Evolutionary conservation across 2,888 invertebrate species (phyloP), one percentile per base, ranked within the genome.

Genomic region (Strigamia maritima): DNA sequence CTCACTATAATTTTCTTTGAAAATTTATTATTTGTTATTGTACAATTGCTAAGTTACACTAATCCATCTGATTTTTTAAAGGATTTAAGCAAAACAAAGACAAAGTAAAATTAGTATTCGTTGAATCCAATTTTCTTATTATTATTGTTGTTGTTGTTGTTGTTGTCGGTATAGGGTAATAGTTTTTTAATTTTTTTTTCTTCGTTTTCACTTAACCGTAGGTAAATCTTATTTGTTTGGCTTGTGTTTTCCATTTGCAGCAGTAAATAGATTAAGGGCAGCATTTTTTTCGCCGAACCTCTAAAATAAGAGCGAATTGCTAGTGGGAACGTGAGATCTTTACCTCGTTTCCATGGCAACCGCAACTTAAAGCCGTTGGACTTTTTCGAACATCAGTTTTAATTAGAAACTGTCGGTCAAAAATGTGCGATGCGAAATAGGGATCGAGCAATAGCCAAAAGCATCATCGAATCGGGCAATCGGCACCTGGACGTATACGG

Each of bases 241-340:
- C 49, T 49, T 49, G 49, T 49, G 49, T 49, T 49, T 49, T 49
- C 49, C 49, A 49, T 49, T 49, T 49, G 49, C 49, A 49, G 49
- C 49, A 49, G 49, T 49, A 49, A 49, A 49, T 49, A 49, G 49
- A 49, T 49, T 49, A 49, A 49, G 49, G 49, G 19, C n/a, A 16
- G 19, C n/a, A 16, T 16, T 49, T 49, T 49, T 49, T 49, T 49
- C 2, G 19, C 49, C 49, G 14, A 7, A 19, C n/a, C 14, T 16
- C 49, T 49, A 49, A 49, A 49, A 49, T 49, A 49, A 49, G 49
- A 49, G 49, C 49, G 49, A 49, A 49, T 44, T 49, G 49, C 49
- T 19, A 49, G 49, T 49, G 49, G 49, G 49, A 49, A 49, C 49
- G 19, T 49, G 49, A n/a, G 19, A 49, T 49, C 31, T 49, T 49